Evolutionary conservation across 2,888 invertebrate genomes (phyloP).

Genomic region (Phaedon cochleariae): DNA sequence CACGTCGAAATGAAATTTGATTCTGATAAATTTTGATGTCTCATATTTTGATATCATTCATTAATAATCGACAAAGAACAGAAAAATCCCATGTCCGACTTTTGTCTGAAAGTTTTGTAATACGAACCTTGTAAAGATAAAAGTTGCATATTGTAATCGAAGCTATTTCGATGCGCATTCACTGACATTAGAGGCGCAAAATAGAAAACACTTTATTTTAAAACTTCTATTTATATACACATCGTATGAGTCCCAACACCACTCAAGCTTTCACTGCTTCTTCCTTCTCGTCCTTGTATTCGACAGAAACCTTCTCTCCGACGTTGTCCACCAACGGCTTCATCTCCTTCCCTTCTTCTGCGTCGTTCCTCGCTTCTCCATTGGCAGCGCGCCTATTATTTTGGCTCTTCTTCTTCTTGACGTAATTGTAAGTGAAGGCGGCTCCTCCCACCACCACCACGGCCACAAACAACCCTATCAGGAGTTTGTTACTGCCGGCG

Average conservation of each 20-base stretch:
- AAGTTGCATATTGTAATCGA: no score
- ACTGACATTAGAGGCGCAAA: no score
- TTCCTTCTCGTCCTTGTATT: slow-evolving; percentile 47
- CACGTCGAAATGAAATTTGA: no score
- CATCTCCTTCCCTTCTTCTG: slow-evolving; percentile 50
- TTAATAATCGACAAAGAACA: no score
- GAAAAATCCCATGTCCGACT: no score
- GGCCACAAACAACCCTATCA: slow-evolving; percentile 65
- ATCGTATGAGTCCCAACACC: not conserved
- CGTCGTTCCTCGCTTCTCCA: slow-evolving; percentile 34
- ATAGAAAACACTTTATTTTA: no score
- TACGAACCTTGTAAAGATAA: no score
- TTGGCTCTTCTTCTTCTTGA: slow-evolving; percentile 57
- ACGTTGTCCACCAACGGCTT: slow-evolving; percentile 54
- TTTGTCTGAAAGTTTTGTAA: no score
- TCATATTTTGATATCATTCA: no score
- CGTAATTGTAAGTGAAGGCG: slow-evolving; percentile 67
- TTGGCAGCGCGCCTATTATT: slow-evolving; percentile 46
- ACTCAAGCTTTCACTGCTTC: slow-evolving; percentile 12
- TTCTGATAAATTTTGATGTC: no score
- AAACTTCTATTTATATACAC: not conserved
- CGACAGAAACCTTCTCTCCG: slow-evolving; percentile 35
- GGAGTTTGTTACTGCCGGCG: slow-evolving; percentile 48
- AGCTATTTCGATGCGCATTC: no score
- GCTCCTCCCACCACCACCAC: slow-evolving; percentile 66